These are phyloP conservation scores for Oreochromis tanganicae DNA, from an alignment of 2,113 vertebrate genomes.

Conservation along the genomic window DNA sequence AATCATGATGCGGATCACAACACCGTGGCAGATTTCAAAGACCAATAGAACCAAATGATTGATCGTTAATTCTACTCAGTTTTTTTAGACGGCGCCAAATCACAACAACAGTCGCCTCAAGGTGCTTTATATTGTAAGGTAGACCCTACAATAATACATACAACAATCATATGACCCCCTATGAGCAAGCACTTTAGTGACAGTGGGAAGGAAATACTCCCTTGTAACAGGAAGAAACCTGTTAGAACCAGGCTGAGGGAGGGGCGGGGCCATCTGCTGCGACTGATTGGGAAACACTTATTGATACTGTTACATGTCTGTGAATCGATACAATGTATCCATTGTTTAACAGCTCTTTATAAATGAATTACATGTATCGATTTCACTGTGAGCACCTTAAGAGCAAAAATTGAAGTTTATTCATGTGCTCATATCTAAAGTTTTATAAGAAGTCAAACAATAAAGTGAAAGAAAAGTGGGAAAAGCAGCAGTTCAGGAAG, in stretches of 20 bases:
- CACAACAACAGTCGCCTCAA: not conserved
- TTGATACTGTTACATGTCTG: not conserved
- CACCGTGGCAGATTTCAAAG: not conserved
- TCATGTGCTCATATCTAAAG: not conserved
- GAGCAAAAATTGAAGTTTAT: not conserved
- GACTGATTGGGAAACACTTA: not conserved
- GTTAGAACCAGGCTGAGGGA: not conserved
- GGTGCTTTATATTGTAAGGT: rapidly evolving
- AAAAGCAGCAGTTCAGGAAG: not conserved
- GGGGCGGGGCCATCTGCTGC: not conserved
- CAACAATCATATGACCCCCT: not conserved
- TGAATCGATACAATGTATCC: not conserved
- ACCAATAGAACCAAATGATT: not conserved
- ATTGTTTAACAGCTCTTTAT: not conserved
- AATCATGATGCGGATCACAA: not conserved
- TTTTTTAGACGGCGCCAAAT: rapidly evolving
- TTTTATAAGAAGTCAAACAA: not conserved
- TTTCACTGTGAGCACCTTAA: not conserved
- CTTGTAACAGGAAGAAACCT: not conserved
- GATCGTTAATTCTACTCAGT: not conserved
- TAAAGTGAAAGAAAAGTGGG: not conserved
- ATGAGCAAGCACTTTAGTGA: rapidly evolving
- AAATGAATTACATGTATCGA: not conserved
- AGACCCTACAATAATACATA: rapidly evolving
- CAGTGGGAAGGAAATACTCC: not conserved